Evolutionary conservation across 2,888 invertebrate species (phyloP), one percentile per base, ranked within the genome.

Genomic region (Acanthosepion pharaonis): DNA sequence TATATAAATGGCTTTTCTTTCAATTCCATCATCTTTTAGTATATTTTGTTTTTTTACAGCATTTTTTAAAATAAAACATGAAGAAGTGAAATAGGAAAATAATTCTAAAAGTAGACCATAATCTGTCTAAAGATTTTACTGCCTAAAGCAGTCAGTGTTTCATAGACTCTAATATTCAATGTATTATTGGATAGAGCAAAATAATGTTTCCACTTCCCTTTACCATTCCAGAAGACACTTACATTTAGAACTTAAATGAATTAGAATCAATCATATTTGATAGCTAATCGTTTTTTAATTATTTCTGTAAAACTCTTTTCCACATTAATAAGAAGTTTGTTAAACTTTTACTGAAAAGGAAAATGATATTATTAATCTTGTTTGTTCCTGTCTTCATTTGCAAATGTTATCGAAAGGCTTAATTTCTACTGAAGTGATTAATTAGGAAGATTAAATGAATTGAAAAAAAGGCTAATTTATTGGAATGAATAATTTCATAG

Each of bases 391-490:
- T 8, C 11, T 33, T 33, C 78, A 33, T 33, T n/a, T n/a, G n/a
- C 15, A 78, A 78, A 78, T 33, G 15, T 78, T 78, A 15, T 78
- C 8, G 11, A 33, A 33, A 23, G 59, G 23, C 59, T n/a, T n/a
- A 78, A 78, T 78, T n/a, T 78, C n/a, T 15, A 78, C n/a, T n/a
- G n/a, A 78, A 78, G n/a, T 78, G 78, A 78, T 78, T n/a, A 78
- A 78, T 78, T 78, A n/a, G 78, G 11, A 11, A n/a, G 78, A 78
- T 33, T n/a, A 78, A n/a, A 78, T 78, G 33, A 18, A 33, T 78
- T 78, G 11, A 28, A 8, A 78, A 33, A n/a, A 28, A 78, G n/a
- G 20, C 20, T 23, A 78, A 15, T 78, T 78, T 78, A 5, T 78
- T n/a, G 11, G 78, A 78, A 78, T 78, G 78, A 78, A 78, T 78